Conservation (phyloP, 2,797 vertebrate genomes). For the Oophaga sylvatica region DNA sequence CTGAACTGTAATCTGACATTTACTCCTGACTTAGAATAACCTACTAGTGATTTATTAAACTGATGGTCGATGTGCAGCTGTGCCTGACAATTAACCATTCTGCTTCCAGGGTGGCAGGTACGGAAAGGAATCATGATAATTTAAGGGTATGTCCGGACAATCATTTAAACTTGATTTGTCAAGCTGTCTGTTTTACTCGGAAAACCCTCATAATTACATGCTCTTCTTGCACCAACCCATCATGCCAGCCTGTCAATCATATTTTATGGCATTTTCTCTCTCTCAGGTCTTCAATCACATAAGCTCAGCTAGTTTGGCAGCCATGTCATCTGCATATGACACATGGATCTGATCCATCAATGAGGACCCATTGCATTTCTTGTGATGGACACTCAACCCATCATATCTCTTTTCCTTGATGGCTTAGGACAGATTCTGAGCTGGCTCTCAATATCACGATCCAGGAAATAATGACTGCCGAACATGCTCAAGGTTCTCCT, state of each 20-base stretch:
- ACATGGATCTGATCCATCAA: slow-evolving; percentile 52
- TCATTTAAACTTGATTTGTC: slow-evolving; percentile 53
- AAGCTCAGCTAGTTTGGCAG: slow-evolving; percentile 39
- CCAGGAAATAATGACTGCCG: slow-evolving; percentile 26
- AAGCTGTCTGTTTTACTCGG: slow-evolving; percentile 51
- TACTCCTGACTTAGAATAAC: slow-evolving; percentile 46
- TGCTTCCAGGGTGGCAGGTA: neutral
- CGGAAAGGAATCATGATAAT: slow-evolving; percentile 28
- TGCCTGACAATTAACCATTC: slow-evolving; percentile 20
- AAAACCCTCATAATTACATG: slow-evolving; percentile 48
- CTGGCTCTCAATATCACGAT: neutral
- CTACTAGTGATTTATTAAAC: slow-evolving; percentile 54
- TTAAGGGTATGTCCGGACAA: slow-evolving; percentile 16
- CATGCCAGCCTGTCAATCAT: slow-evolving; percentile 50
- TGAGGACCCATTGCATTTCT: neutral
- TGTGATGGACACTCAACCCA: slow-evolving; percentile 21
- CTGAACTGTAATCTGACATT: slow-evolving; percentile 41
- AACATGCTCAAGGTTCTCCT: slow-evolving; percentile 14
- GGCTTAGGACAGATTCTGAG: slow-evolving; percentile 12
- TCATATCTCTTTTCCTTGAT: neutral
- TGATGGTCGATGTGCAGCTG: slow-evolving; percentile 9
- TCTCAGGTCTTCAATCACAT: slow-evolving; percentile 44
- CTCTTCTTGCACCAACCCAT: slow-evolving; percentile 42
- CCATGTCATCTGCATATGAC: slow-evolving; percentile 52
- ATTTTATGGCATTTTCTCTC: slow-evolving; percentile 20